These are phyloP conservation scores for Allophyes oxyacanthae DNA, from an alignment of 2,888 invertebrate genomes.

Conservation along the genomic window DNA sequence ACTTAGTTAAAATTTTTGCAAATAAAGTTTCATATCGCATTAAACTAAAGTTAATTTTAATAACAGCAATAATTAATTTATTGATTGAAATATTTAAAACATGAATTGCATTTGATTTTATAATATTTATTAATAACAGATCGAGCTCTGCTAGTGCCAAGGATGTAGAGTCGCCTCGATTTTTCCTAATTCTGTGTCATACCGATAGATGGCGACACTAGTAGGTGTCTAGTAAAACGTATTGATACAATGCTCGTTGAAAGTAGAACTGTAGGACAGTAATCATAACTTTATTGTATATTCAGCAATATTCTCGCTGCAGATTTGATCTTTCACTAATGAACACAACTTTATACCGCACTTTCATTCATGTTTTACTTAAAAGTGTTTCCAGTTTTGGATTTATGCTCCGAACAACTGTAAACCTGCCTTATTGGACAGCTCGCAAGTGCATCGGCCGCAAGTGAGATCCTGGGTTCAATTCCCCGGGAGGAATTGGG, in stretches of 20 bases:
- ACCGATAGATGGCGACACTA: conserved; percentile 42
- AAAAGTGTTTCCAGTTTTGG: too few relatives aligned
- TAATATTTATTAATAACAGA: too few relatives aligned
- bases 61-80: too few relatives aligned
- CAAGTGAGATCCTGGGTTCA: too few relatives aligned
- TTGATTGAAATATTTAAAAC: background rate
- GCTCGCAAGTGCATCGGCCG: too few relatives aligned
- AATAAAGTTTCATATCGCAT: too few relatives aligned
- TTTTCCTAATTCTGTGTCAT: conserved; percentile 10
- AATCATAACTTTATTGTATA: conserved; percentile 4
- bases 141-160: background rate
- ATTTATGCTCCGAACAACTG: too few relatives aligned
- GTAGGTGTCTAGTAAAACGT: conserved; percentile 12
- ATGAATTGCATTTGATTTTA: background rate
- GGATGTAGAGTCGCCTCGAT: conserved; percentile 5
- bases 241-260: background rate
- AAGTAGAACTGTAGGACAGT: conserved; percentile 1
- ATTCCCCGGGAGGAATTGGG: too few relatives aligned
- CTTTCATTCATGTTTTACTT: background rate
- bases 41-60: too few relatives aligned
- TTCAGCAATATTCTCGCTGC: conserved; percentile 13
- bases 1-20: conserved; percentile 21
- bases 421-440: too few relatives aligned
- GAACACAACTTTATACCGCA: conserved; percentile 6
- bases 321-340: conserved; percentile 20